Evolutionary conservation across 2,888 invertebrate species (phyloP).

Genomic region (Isotomurus palustris): DNA sequence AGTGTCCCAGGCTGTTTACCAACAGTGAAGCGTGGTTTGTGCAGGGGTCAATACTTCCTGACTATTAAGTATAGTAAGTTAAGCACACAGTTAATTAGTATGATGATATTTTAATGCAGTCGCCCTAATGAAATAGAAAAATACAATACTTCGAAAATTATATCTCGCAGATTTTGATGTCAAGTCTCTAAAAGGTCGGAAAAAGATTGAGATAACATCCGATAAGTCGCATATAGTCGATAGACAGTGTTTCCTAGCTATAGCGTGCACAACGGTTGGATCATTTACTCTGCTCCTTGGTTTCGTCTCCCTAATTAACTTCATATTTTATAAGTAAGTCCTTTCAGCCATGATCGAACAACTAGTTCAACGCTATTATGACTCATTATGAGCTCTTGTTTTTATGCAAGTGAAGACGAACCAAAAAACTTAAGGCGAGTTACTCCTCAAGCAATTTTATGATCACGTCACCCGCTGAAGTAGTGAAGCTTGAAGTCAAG

Average conservation of each 20-base stretch:
- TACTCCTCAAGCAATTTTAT: no score
- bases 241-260: conserved; percentile 4
- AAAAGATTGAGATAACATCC: conserved; percentile 7
- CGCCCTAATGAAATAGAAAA: no score
- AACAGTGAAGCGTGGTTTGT: conserved; percentile 1
- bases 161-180: conserved; percentile 12
- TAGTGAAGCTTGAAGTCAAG: no score
- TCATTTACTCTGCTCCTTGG: background rate
- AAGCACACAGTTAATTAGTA: background rate
- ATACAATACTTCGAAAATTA: no score
- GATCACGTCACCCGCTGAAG: no score
- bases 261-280: background rate
- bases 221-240: conserved; percentile 2
- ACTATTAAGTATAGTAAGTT: conserved; percentile 10
- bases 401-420: no score
- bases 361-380: no score
- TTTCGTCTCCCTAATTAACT: background rate
- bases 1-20: background rate
- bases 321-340: no score
- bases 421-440: no score
- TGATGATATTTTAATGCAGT: background rate
- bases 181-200: conserved; percentile 13
- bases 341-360: no score
- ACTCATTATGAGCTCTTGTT: no score
- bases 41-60: conserved; percentile 10